phyloP scores from a whole-genome alignment of 92 coral and sea anemone genomes.

The Pocillopora grandis region DNA sequence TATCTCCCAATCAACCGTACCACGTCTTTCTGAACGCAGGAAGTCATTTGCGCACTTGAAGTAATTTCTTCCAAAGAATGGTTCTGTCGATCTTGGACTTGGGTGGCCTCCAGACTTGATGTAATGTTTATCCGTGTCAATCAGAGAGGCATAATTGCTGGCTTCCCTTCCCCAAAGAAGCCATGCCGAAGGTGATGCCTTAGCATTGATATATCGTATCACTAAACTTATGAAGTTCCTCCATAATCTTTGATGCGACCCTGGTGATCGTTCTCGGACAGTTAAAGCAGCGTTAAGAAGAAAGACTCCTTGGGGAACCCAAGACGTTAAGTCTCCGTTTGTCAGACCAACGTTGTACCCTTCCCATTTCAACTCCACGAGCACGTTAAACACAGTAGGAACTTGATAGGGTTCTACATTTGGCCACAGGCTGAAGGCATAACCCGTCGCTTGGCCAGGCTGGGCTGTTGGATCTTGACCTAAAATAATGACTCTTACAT shows the following conservation, averaged over 20 bases:
- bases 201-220: background rate
- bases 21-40: background rate
- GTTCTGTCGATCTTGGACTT: background rate
- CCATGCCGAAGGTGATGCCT: background rate
- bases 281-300: constrained; percentile 28
- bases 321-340: constrained; percentile 4
- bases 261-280: background rate
- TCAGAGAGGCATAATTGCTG: background rate
- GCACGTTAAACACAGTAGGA: constrained; percentile 29
- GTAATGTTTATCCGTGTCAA: background rate
- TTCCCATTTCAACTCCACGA: constrained; percentile 20
- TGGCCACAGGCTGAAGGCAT: background rate
- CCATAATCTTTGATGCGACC: constrained; percentile 5
- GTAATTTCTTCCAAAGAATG: constrained; percentile 16
- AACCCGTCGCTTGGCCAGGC: background rate
- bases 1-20: background rate
- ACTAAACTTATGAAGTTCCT: background rate
- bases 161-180: constrained; percentile 27
- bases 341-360: background rate
- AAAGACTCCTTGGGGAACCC: constrained; percentile 19
- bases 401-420: background rate
- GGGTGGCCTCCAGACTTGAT: constrained; percentile 22
- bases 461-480: background rate
- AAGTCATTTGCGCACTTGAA: constrained; percentile 13
- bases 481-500: background rate